Evolutionary conservation across 2,888 invertebrate species (phyloP).

Genomic region (Dolichomitus sp.): DNA sequence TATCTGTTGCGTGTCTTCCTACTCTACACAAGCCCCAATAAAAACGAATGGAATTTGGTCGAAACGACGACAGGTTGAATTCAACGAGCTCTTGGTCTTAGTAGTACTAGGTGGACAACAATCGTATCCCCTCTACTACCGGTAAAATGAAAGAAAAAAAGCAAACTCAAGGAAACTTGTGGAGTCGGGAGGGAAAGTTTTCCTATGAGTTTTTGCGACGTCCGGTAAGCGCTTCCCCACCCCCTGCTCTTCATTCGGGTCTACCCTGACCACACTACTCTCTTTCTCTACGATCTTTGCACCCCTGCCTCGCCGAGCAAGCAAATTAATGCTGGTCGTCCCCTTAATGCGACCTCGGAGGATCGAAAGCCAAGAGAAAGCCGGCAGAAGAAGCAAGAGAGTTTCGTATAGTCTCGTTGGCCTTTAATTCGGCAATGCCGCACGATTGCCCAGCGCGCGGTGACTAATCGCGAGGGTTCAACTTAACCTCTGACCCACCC

Average conservation of each 20-base stretch:
- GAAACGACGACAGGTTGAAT: slow-evolving; percentile 13
- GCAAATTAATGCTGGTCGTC: slow-evolving; percentile 60
- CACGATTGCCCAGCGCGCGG: slow-evolving; percentile 58
- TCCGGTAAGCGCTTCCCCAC: slow-evolving; percentile 12
- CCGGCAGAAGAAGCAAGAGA: slow-evolving; percentile 25
- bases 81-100: slow-evolving; percentile 6
- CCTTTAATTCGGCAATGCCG: slow-evolving; percentile 72
- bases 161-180: background rate
- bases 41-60: slow-evolving; percentile 15
- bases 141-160: background rate
- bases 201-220: slow-evolving; percentile 27
- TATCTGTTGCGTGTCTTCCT: slow-evolving; percentile 10
- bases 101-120: background rate
- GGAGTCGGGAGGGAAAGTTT: slow-evolving; percentile 24
- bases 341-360: slow-evolving; percentile 58
- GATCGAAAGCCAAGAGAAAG: slow-evolving; percentile 44
- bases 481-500: slow-evolving; percentile 21
- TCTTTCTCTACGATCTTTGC: slow-evolving; percentile 42
- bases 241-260: background rate
- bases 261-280: background rate
- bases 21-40: background rate
- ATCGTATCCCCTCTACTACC: background rate
- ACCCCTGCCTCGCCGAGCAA: slow-evolving; percentile 30
- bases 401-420: slow-evolving; percentile 68
- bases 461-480: slow-evolving; percentile 72